A percentile compares a stretch with the other conserved stretches of the same genome.
phyloP scores from a whole-genome alignment of 1,140 invertebrate species.

The Drosophila malerkotliana region DNA sequence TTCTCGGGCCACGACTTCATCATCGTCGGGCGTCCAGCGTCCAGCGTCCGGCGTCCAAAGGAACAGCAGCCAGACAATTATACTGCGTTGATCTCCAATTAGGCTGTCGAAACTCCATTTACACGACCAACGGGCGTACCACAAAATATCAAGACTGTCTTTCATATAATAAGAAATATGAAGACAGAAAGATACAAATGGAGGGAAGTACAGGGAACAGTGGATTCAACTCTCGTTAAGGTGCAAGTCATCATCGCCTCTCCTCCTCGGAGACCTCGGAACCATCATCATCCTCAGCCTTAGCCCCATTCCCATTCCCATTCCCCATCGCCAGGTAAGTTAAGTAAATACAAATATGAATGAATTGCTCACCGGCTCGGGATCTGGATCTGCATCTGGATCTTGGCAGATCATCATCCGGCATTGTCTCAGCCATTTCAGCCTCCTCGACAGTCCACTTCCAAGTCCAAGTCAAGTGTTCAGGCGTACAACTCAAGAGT shows the following conservation, averaged over 20 bases:
- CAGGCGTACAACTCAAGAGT: constrained; percentile 53
- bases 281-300: constrained; percentile 55
- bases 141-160: constrained; percentile 68
- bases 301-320: constrained; percentile 51
- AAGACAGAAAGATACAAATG: constrained; percentile 26
- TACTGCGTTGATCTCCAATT: constrained; percentile 81
- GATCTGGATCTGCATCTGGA: constrained; percentile 63
- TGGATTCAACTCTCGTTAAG: constrained; percentile 57
- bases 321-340: constrained; percentile 48
- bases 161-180: constrained; percentile 44
- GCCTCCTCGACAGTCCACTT: constrained; percentile 17
- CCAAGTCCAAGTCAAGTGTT: constrained; percentile 41
- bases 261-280: constrained; percentile 36
- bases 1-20: constrained; percentile 77
- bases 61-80: constrained; percentile 70
- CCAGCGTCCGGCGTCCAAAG: constrained; percentile 16
- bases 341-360: constrained; percentile 82
- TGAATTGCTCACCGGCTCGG: constrained; percentile 60
- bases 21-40: constrained; percentile 35
- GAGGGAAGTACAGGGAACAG: constrained; percentile 3
- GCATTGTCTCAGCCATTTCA: constrained; percentile 50
- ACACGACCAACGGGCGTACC: constrained; percentile 74
- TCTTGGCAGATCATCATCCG: constrained; percentile 74
- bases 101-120: constrained; percentile 82
- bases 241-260: constrained; percentile 73